These are phyloP conservation scores for Amblyopsis rosae DNA, from an alignment of 2,113 vertebrate genomes.

Conservation along the genomic window DNA sequence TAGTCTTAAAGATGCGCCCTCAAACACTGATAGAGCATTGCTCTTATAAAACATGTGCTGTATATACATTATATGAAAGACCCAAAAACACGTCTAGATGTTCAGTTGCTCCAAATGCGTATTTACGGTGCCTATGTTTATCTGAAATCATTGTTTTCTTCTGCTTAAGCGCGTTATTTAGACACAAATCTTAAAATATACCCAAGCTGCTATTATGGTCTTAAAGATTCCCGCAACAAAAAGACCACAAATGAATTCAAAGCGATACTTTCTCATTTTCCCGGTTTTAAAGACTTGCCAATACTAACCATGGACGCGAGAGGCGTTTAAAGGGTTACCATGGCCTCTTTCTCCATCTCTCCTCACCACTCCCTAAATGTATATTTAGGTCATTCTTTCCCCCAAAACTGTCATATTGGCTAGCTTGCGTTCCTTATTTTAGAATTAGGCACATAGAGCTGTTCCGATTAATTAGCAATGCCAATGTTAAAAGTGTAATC, in stretches of 20 bases:
- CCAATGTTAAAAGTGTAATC: constrained; percentile 14
- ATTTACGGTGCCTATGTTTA: constrained; percentile 51
- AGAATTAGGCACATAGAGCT: constrained; percentile 63
- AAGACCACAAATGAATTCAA: constrained; percentile 51
- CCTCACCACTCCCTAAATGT: constrained; percentile 17
- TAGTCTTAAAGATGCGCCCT: too few relatives aligned
- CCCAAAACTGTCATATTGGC: constrained; percentile 54
- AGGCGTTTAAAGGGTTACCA: constrained; percentile 16
- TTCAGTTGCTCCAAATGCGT: constrained; percentile 36
- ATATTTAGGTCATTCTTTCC: constrained; percentile 52
- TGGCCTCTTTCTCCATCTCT: constrained; percentile 9
- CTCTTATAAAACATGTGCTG: constrained; percentile 20
- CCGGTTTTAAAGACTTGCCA: constrained; percentile 2
- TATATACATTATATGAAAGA: constrained; percentile 43
- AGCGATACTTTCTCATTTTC: constrained; percentile 29
- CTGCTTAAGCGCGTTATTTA: constrained; percentile 61
- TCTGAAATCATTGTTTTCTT: constrained; percentile 66
- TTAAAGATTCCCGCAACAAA: constrained; percentile 61
- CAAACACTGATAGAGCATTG: too few relatives aligned
- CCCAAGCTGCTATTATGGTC: constrained; percentile 58
- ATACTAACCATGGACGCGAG: constrained; percentile 6
- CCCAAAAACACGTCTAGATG: constrained; percentile 33
- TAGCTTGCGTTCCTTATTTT: constrained; percentile 67
- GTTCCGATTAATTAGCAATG: constrained; percentile 49
- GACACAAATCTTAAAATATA: constrained; percentile 63